These are phyloP conservation scores for Laspeyria flexula DNA, from an alignment of 2,888 invertebrate species.

Conservation along the genomic window DNA sequence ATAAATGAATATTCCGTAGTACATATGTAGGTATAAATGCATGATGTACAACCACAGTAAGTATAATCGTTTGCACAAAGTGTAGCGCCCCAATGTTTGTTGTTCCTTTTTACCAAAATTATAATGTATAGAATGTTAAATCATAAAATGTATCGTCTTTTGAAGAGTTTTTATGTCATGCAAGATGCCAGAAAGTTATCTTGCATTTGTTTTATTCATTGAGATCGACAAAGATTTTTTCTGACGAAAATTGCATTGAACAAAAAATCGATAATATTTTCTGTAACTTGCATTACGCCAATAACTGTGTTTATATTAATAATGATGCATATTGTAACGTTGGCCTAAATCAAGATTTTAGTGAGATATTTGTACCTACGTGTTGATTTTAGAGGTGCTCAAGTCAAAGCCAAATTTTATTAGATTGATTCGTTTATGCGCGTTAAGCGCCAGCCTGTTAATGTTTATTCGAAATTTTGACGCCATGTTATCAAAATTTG, in stretches of 20 bases:
- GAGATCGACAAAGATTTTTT: no score
- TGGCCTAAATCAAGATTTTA: slow-evolving; percentile 47
- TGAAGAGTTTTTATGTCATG: no score
- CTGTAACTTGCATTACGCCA: neutral
- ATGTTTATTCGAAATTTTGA: neutral
- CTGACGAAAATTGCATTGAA: no score
- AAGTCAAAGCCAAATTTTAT: slow-evolving; percentile 63
- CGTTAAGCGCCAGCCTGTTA: neutral
- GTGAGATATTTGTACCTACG: slow-evolving; percentile 10
- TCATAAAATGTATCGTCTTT: no score
- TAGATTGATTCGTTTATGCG: slow-evolving; percentile 27
- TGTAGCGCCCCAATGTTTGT: slow-evolving; percentile 14
- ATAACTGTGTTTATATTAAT: neutral
- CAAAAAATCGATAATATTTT: neutral
- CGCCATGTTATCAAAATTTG: neutral
- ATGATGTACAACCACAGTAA: slow-evolving; percentile 17
- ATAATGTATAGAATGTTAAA: neutral
- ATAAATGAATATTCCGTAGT: slow-evolving; percentile 26
- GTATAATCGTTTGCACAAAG: slow-evolving; percentile 12
- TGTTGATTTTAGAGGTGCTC: slow-evolving; percentile 47
- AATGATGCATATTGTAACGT: slow-evolving; percentile 29
- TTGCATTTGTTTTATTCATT: no score
- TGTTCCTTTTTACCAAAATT: slow-evolving; percentile 1
- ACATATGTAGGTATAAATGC: slow-evolving; percentile 14
- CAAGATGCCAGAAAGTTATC: no score